Percentiles rank a stretch among this genome's conserved stretches.
These are phyloP conservation scores for Brachionus sp. DNA, from an alignment of 1,140 invertebrate genomes.

Conservation along the genomic window DNA sequence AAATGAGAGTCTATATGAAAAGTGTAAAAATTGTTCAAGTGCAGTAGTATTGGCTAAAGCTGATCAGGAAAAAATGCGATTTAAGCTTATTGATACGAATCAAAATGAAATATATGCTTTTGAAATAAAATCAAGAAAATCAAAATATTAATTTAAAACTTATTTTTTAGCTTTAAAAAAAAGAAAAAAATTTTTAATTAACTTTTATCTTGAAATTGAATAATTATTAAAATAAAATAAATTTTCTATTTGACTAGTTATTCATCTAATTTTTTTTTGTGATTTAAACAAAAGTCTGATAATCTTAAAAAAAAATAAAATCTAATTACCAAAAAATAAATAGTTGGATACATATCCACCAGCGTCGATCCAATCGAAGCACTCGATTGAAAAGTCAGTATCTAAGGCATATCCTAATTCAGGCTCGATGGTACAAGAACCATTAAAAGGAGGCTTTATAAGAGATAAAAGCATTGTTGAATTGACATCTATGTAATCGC, in stretches of 20 bases:
- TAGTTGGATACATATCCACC: background rate
- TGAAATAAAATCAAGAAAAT: background rate
- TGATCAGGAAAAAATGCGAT: background rate
- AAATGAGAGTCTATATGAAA: background rate
- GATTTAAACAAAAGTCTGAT: background rate
- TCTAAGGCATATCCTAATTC: background rate
- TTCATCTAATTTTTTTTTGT: too few species aligned
- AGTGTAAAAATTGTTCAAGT: background rate
- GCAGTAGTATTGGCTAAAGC: background rate
- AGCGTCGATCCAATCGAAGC: slow-evolving; percentile 5
- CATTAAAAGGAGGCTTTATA: background rate
- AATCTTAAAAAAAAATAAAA: background rate
- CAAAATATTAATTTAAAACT: background rate
- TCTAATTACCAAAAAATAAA: background rate
- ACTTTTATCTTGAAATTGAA: too few species aligned
- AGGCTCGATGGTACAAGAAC: background rate
- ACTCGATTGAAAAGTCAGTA: slow-evolving; percentile 5
- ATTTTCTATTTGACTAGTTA: too few species aligned
- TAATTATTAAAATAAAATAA: too few species aligned
- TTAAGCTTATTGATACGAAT: background rate
- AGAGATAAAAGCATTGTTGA: background rate
- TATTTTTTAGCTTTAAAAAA: too few species aligned
- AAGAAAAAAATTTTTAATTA: too few species aligned
- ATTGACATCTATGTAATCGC: background rate
- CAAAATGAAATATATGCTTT: background rate